A percentile compares a stretch with the other conserved stretches of the same genome.
Evolutionary conservation across 2,888 invertebrate genomes (phyloP).

Genomic region (Lamellibrachia satsuma): DNA sequence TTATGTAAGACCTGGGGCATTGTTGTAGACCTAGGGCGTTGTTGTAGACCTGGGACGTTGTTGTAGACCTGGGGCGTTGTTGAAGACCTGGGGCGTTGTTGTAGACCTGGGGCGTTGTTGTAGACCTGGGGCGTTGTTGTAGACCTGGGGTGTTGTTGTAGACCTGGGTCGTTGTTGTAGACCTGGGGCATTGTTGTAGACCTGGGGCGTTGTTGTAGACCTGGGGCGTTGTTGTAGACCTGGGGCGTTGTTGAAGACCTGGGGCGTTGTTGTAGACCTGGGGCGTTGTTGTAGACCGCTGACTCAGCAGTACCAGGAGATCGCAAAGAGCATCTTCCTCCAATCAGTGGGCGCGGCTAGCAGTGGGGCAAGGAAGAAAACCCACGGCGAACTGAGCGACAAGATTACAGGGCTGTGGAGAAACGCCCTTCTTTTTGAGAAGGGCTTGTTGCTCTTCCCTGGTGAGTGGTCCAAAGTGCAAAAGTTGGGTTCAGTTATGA

Average conservation of each 20-base stretch:
- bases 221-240: conserved; percentile 51
- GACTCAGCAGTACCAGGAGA: conserved; percentile 65
- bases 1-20: background rate
- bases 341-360: conserved; percentile 76
- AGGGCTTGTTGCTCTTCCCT: conserved; percentile 63
- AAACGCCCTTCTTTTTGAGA: conserved; percentile 66
- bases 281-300: conserved; percentile 53
- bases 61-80: too few species aligned
- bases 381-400: conserved; percentile 83
- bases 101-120: conserved; percentile 48
- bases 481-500: background rate
- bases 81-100: conserved; percentile 28
- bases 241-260: conserved; percentile 49
- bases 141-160: conserved; percentile 50
- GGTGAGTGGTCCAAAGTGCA: conserved; percentile 47
- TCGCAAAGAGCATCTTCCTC: conserved; percentile 80
- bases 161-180: conserved; percentile 50
- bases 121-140: conserved; percentile 49
- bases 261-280: background rate
- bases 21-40: conserved; percentile 48
- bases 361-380: conserved; percentile 75
- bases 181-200: too few species aligned
- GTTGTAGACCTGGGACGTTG: conserved; percentile 48
- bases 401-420: conserved; percentile 77
- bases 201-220: conserved; percentile 46